Percentiles rank a stretch among this genome's conserved stretches.
Conservation (phyloP, 2,113 vertebrate genomes). For the Calidris pygmaea region DNA sequence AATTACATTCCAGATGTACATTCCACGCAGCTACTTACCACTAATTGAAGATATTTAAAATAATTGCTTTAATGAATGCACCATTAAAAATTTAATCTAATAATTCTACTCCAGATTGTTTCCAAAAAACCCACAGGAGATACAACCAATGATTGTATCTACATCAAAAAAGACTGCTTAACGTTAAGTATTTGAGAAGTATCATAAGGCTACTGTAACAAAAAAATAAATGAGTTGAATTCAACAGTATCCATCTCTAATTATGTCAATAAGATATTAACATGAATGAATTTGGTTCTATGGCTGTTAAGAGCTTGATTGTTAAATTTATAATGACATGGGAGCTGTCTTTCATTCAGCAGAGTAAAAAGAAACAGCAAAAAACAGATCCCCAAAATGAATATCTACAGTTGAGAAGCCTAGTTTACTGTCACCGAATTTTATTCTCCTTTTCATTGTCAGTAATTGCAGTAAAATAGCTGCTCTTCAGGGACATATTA, state of each 20-base stretch:
- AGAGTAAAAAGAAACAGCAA: neutral
- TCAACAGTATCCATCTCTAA: neutral
- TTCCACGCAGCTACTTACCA: neutral
- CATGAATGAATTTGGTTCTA: neutral
- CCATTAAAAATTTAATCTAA: neutral
- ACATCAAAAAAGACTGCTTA: neutral
- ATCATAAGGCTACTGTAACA: neutral
- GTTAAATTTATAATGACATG: neutral
- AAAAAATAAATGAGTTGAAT: neutral
- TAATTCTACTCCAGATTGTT: neutral
- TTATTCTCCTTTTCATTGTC: constrained; percentile 18
- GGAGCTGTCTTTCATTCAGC: neutral
- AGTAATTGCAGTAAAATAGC: constrained; percentile 37
- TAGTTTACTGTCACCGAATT: neutral
- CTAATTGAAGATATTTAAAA: constrained; percentile 16
- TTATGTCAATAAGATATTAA: neutral
- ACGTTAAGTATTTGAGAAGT: neutral
- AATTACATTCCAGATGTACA: neutral
- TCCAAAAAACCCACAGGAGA: neutral
- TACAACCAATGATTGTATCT: neutral
- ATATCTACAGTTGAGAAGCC: neutral
- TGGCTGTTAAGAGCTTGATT: neutral
- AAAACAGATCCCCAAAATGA: neutral
- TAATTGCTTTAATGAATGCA: neutral
- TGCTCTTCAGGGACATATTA: constrained; percentile 6